Base-by-base conservation (phyloP, 1,140 invertebrate genomes). In the Melitaea cinxia region DNA sequence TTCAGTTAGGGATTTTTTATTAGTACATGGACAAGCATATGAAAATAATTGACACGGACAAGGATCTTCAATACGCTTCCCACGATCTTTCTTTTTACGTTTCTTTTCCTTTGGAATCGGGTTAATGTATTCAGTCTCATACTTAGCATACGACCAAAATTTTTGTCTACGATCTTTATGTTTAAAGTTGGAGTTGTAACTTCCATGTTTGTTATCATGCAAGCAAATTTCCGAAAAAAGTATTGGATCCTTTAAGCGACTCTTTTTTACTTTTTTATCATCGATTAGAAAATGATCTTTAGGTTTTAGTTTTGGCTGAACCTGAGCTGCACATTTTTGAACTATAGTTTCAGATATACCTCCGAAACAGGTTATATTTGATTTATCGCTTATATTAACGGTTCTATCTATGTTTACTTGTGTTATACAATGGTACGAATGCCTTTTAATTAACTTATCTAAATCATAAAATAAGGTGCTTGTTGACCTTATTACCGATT, bases 381-480 rank as follows among this genome's bases (percentile, higher is more conserved):
- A 14, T 37, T 55, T 50, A 14, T 56, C 53, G 10, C 4, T 21
- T 14, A 14, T n/a, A 21, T 33, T 65, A 37, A 65, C 24, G 45
- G 57, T 72, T 58, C 72, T 73, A 2, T 72, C 61, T 24, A 71
- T 19, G 24, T 15, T 70, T 2, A 68, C 7, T 58, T 80, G 67
- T n/a, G 70, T 57, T n/a, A 76, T n/a, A 68, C 72, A 80, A 60
- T 83, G 74, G 64, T 78, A 83, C 21, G 85, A 87, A 56, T 87
- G 78, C 52, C 78, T 80, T 77, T 84, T 86, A 14, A 78, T 72
- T 50, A 86, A 68, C 35, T 79, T 70, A 65, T 87, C 85, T 39
- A 88, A 71, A 70, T 90, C 85, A 42, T 84, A 88, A 50, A 88
- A 90, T 37, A 88, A 63, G 2, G 84, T 90, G 55, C 88, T 90